Base-by-base conservation (phyloP, 2,888 invertebrate genomes). In the Nomada lathburiana region DNA sequence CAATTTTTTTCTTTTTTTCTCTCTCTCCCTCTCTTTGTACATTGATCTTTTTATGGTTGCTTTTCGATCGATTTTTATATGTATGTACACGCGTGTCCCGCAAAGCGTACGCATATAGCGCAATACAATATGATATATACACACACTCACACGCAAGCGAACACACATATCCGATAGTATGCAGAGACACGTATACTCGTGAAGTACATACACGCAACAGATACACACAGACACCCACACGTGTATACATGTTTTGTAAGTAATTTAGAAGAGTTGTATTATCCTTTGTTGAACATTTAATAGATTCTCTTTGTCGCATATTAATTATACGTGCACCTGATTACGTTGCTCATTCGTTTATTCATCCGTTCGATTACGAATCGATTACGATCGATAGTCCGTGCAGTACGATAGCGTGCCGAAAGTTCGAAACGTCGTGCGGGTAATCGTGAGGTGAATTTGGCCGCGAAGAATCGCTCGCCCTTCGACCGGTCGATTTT, bases 31-130 rank as follows among this genome's bases (percentile, higher is more conserved):
- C 16, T 57, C 71, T 69, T 80, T 68, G 67, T 67, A 57, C 65
- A 62, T 72, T 77, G 29, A 59, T 42, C 72, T 65, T 76, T 77
- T 77, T 69, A 73, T 47, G 47, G 57, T 26, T 53, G 71, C 29
- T 68, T 81, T 72, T 81, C 69, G 55, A 83, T n/a, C 60, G 72
- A 62, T 82, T 83, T 83, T 83, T 83, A 82, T 60, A 64, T 52
- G 53, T 63, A 57, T 53, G 20, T 23, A 63, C 53, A 62, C 20
- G 18, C 59, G 11, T 23, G 47, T 52, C 36, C 50, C 11, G 59
- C 20, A n/a, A 20, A 44, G 20, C 23, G 20, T 36, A 16, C 44
- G 13, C 29, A 26, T 36, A 18, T n/a, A 42, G 44, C 44, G 23
- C n/a, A n/a, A 73, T 18, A 55, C 26, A 11, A 23, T 53, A 53